A percentile compares a stretch with the other conserved stretches of the same genome.
phyloP scores from a whole-genome alignment of 2,113 vertebrate species.

The Balaeniceps rex region DNA sequence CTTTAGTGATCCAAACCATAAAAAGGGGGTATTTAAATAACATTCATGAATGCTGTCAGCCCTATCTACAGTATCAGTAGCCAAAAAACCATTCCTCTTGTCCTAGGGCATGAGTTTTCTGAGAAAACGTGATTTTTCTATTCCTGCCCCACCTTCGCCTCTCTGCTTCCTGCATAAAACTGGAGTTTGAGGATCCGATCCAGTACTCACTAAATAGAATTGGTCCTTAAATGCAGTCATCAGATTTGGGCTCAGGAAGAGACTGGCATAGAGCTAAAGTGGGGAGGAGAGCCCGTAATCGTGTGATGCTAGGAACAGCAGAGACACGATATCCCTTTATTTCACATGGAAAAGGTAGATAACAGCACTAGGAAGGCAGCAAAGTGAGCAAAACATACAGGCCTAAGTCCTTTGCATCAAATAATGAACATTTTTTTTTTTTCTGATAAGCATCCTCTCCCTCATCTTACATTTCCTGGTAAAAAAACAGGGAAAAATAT shows the following conservation, averaged over 20 bases:
- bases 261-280: neutral
- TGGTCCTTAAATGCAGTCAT: neutral
- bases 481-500: neutral
- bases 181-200: neutral
- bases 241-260: neutral
- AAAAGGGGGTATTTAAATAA: slow-evolving; percentile 4
- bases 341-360: neutral
- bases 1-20: neutral
- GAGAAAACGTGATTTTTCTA: neutral
- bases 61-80: neutral
- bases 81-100: neutral
- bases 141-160: neutral
- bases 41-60: neutral
- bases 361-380: neutral
- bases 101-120: neutral
- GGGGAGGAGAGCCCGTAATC: neutral
- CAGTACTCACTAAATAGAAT: neutral
- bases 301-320: neutral
- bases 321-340: neutral
- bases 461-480: neutral
- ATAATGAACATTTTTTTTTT: neutral
- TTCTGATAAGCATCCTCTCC: neutral
- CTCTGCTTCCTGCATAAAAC: neutral
- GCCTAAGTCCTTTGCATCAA: neutral
- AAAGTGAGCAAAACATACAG: neutral